These are phyloP conservation scores for Dicerorhinus sumatrensis DNA, from an alignment of 2,113 vertebrate genomes.

Conservation along the genomic window DNA sequence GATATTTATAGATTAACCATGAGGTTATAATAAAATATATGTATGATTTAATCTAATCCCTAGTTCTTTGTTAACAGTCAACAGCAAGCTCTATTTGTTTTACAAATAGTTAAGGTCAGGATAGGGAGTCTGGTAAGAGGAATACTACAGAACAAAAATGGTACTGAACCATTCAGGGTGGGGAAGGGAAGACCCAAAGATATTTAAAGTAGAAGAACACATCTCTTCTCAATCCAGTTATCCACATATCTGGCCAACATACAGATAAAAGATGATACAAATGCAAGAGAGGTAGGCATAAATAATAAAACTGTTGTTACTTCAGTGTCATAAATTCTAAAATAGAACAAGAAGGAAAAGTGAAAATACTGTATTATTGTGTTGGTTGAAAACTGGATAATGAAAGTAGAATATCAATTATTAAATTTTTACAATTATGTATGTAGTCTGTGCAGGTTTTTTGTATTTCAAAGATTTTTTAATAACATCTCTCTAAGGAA, in stretches of 20 bases:
- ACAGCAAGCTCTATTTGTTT: conserved; percentile 31
- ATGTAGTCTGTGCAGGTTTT: neutral
- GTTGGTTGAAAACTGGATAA: neutral
- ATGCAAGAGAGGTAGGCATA: neutral
- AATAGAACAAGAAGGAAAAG: neutral
- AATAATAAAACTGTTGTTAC: neutral
- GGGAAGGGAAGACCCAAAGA: neutral
- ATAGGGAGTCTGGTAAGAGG: neutral
- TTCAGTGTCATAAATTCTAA: neutral
- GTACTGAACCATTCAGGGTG: neutral
- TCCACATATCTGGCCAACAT: neutral
- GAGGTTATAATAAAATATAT: neutral
- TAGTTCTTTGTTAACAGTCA: conserved; percentile 34
- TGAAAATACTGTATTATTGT: neutral
- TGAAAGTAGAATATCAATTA: neutral
- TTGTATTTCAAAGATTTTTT: conserved; percentile 60
- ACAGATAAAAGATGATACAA: neutral
- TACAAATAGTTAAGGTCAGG: neutral
- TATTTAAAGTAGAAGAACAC: conserved; percentile 12
- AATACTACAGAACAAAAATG: conserved; percentile 21
- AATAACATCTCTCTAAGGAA: conserved; percentile 60
- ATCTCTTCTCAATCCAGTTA: neutral
- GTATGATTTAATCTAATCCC: conserved; percentile 3
- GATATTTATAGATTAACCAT: conserved; percentile 5
- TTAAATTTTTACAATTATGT: neutral